These are phyloP conservation scores for Nannoperca australis DNA, from an alignment of 2,797 vertebrate genomes.

Conservation along the genomic window DNA sequence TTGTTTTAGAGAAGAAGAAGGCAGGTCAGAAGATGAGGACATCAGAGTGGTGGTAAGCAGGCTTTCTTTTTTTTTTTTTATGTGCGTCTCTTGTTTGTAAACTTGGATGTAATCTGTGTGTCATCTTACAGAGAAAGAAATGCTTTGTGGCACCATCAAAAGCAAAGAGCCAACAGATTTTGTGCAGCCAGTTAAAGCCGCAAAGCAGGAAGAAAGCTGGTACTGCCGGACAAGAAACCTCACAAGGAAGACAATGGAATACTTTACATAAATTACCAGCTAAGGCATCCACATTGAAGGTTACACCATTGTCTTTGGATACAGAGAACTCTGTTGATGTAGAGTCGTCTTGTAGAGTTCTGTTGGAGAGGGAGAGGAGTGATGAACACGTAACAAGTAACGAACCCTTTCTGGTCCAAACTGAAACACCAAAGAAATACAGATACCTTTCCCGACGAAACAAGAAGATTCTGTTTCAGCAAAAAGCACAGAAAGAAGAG, in stretches of 20 bases:
- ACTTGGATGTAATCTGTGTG: background rate
- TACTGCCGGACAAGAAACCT: background rate
- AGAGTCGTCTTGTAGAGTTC: background rate
- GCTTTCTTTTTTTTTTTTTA: too few species aligned
- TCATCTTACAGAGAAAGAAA: slow-evolving; percentile 60
- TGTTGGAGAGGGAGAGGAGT: fast-evolving
- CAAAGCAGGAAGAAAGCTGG: background rate
- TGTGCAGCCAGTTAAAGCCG: slow-evolving; percentile 1
- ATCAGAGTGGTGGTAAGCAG: slow-evolving; percentile 81
- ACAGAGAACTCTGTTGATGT: background rate
- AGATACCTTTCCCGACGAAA: background rate
- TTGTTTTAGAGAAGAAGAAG: slow-evolving; percentile 64
- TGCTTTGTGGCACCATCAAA: slow-evolving; percentile 46
- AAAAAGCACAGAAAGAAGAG: background rate
- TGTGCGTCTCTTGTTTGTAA: background rate
- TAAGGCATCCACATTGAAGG: fast-evolving
- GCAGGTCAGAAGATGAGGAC: slow-evolving; percentile 50
- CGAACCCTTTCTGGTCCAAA: background rate
- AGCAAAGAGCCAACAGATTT: slow-evolving; percentile 26
- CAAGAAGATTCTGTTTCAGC: background rate
- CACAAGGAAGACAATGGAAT: background rate
- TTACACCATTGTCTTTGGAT: background rate
- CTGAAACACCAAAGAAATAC: background rate
- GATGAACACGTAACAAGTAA: background rate
- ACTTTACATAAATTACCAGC: fast-evolving